These are phyloP conservation scores for Mythimna pallens DNA, from an alignment of 2,888 invertebrate genomes.

Conservation along the genomic window DNA sequence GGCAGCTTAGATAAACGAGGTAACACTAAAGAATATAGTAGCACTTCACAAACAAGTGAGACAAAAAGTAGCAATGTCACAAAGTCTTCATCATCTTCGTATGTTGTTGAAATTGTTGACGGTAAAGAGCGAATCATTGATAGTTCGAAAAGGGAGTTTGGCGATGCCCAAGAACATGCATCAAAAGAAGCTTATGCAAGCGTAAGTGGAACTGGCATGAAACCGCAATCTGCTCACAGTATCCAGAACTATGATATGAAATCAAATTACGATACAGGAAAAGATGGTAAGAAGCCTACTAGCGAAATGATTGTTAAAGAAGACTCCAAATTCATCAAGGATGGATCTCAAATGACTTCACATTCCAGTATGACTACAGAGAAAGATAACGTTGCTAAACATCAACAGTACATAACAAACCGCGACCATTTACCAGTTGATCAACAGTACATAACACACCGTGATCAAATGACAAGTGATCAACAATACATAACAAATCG, in stretches of 20 bases:
- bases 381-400: slow-evolving; percentile 81
- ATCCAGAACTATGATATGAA: slow-evolving; percentile 89
- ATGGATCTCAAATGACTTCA: slow-evolving; percentile 82
- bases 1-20: slow-evolving; percentile 79
- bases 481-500: slow-evolving; percentile 40
- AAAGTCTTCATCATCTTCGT: slow-evolving; percentile 92
- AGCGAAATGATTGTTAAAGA: slow-evolving; percentile 82
- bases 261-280: slow-evolving; percentile 90
- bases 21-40: slow-evolving; percentile 81
- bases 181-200: slow-evolving; percentile 89
- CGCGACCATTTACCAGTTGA: slow-evolving; percentile 75
- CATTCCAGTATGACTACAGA: slow-evolving; percentile 83
- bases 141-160: slow-evolving; percentile 91
- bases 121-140: slow-evolving; percentile 92
- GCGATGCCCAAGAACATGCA: slow-evolving; percentile 85
- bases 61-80: slow-evolving; percentile 89
- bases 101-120: slow-evolving; percentile 92
- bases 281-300: slow-evolving; percentile 86
- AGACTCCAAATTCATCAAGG: slow-evolving; percentile 84
- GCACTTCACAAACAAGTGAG: slow-evolving; percentile 86
- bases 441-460: slow-evolving; percentile 48
- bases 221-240: slow-evolving; percentile 89
- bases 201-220: slow-evolving; percentile 90
- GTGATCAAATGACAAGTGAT: slow-evolving; percentile 43
- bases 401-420: slow-evolving; percentile 79